Percentiles rank a stretch among this genome's conserved stretches.
phyloP scores from a whole-genome alignment of 2,113 vertebrate species.

The Melanotaenia duboulayi region DNA sequence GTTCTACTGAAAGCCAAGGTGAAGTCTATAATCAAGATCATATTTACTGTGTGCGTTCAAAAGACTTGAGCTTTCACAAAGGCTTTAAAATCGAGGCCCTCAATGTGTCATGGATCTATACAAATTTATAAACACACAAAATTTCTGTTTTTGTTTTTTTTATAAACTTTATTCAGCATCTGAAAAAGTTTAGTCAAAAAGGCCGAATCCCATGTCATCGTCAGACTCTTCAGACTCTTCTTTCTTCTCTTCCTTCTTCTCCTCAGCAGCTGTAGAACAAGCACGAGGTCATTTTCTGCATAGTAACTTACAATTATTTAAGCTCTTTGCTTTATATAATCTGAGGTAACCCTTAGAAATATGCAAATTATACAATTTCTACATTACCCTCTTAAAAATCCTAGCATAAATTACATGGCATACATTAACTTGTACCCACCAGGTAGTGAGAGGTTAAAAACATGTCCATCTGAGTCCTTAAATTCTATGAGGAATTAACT shows the following conservation, averaged over 20 bases:
- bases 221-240: conserved; percentile 97
- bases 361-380: no score
- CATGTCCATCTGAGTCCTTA: neutral
- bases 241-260: conserved; percentile 96
- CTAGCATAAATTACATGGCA: no score
- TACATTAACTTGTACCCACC: neutral
- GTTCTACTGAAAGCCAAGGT: no score
- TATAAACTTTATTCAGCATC: conserved; percentile 73
- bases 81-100: no score
- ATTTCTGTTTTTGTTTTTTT: conserved; percentile 24
- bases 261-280: conserved; percentile 71
- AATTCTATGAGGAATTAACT: neutral
- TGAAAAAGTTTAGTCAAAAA: conserved; percentile 90
- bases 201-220: conserved; percentile 96
- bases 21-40: no score
- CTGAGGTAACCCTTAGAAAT: no score
- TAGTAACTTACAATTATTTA: neutral
- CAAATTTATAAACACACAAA: neutral
- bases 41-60: no score
- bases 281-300: neutral
- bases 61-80: no score
- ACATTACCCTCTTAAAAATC: no score
- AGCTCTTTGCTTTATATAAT: no score
- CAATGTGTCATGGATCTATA: no score
- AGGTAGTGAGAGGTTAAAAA: neutral